Evolutionary conservation across 1,140 invertebrate species (phyloP).

Genomic region (Notospermus geniculatus): DNA sequence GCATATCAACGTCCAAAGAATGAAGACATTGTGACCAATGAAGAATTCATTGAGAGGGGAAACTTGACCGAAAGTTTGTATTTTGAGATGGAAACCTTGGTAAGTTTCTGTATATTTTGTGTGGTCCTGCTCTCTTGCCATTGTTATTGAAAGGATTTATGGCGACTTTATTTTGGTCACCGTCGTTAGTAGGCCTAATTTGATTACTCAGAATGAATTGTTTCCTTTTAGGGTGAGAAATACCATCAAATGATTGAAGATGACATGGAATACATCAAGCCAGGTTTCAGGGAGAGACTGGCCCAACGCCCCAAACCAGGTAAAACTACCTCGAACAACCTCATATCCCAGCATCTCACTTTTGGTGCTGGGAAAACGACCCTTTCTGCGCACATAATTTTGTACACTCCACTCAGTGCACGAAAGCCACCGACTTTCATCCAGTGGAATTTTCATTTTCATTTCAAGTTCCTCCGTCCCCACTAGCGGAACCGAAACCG

Average conservation of each 20-base stretch:
- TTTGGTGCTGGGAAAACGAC: no score
- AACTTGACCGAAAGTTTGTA: slow-evolving; percentile 30
- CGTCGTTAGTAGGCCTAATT: neutral
- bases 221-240: slow-evolving; percentile 10
- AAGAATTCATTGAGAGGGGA: slow-evolving; percentile 31
- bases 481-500: neutral
- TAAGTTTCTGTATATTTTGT: slow-evolving; percentile 14
- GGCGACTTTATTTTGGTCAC: neutral
- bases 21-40: slow-evolving; percentile 27
- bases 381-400: no score
- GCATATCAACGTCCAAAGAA: slow-evolving; percentile 18
- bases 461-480: neutral
- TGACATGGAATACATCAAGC: slow-evolving; percentile 14
- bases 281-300: slow-evolving; percentile 11
- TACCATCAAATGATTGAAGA: slow-evolving; percentile 10
- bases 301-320: slow-evolving; percentile 1
- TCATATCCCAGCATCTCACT: no score
- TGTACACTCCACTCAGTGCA: no score
- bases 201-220: neutral
- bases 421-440: no score
- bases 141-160: no score
- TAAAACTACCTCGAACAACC: neutral
- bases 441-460: neutral
- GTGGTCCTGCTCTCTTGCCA: slow-evolving; percentile 1
- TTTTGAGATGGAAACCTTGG: slow-evolving; percentile 46